phyloP scores from a whole-genome alignment of 2,797 vertebrate genomes.

The Enteromius unitaeniatus region DNA sequence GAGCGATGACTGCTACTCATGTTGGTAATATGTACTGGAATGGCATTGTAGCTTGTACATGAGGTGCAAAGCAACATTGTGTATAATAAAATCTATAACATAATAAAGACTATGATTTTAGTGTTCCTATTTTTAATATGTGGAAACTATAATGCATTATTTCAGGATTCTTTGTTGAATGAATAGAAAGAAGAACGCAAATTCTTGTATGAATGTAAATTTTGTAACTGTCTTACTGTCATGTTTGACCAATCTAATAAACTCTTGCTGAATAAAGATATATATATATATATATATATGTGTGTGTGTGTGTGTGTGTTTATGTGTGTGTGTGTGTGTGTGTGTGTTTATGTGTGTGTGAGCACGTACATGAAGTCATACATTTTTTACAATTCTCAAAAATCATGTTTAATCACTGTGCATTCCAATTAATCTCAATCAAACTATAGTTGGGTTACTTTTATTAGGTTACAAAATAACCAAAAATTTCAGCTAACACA shows the following conservation, averaged over 20 bases:
- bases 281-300: too few species aligned
- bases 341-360: too few species aligned
- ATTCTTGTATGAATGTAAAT: neutral
- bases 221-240: neutral
- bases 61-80: neutral
- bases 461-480: too few species aligned
- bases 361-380: too few species aligned
- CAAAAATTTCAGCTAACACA: too few species aligned
- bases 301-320: too few species aligned
- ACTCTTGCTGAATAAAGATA: neutral
- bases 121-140: neutral
- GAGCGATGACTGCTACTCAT: neutral
- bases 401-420: too few species aligned
- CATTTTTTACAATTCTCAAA: too few species aligned
- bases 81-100: neutral
- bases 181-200: neutral
- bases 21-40: neutral
- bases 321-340: too few species aligned
- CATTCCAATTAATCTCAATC: too few species aligned
- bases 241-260: too few species aligned
- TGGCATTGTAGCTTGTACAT: neutral
- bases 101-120: neutral
- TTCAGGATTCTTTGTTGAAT: neutral
- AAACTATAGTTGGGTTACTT: too few species aligned
- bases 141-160: neutral